phyloP scores from a whole-genome alignment of 2,113 vertebrate genomes.

The Cephalopterus ornatus region DNA sequence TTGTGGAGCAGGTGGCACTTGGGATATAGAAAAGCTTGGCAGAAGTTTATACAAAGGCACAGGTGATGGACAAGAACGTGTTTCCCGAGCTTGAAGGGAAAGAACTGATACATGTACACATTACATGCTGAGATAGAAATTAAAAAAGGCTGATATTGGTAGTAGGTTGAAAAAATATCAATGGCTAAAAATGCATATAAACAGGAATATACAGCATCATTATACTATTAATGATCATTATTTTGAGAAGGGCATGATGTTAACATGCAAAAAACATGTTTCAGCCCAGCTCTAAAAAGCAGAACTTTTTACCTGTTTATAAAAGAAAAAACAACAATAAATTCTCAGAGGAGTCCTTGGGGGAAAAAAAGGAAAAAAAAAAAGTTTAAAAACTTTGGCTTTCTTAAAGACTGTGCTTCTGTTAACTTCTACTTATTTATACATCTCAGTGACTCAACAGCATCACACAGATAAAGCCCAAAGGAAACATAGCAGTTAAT shows the following conservation, averaged over 20 bases:
- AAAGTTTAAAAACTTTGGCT: not conserved
- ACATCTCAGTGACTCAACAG: slow-evolving; percentile 30
- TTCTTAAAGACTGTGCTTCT: slow-evolving; percentile 20
- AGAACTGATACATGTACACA: not conserved
- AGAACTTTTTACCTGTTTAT: not conserved
- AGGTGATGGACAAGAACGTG: not conserved
- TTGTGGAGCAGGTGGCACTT: not conserved
- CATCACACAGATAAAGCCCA: slow-evolving; percentile 67
- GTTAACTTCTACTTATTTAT: slow-evolving; percentile 50
- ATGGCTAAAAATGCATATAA: not conserved
- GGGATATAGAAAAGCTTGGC: not conserved
- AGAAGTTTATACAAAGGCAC: not conserved
- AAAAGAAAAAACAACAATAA: not conserved
- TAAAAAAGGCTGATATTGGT: not conserved
- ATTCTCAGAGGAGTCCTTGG: not conserved
- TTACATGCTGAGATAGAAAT: not conserved
- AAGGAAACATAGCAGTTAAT: slow-evolving; percentile 68
- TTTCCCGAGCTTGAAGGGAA: not conserved
- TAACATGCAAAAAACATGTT: not conserved
- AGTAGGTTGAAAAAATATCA: not conserved
- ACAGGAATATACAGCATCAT: not conserved
- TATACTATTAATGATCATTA: not conserved
- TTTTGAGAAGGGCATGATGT: not conserved
- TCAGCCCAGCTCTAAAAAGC: not conserved
- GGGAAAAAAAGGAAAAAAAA: not conserved